Percentiles rank a stretch among this genome's conserved stretches.
Evolutionary conservation across 2,113 vertebrate species (phyloP).

Genomic region (Merops nubicus): DNA sequence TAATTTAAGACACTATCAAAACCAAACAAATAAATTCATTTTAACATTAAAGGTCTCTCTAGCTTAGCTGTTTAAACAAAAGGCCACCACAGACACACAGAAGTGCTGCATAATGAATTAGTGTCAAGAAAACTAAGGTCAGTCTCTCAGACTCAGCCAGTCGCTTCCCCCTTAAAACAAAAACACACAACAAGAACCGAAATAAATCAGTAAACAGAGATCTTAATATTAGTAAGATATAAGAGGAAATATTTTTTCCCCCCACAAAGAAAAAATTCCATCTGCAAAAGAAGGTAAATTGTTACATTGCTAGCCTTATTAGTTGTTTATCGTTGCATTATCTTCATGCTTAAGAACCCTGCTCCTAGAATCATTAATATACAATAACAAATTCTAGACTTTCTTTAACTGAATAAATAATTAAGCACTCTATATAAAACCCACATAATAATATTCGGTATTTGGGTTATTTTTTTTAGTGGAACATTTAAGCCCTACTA

Average conservation of each 20-base stretch:
- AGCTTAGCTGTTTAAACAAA: not conserved
- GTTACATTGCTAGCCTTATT: not conserved
- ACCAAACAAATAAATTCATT: not conserved
- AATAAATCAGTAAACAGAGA: not conserved
- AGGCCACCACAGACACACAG: not conserved
- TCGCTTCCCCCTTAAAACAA: not conserved
- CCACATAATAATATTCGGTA: not conserved
- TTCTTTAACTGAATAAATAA: not conserved
- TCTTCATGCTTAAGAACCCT: not conserved
- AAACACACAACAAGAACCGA: not conserved
- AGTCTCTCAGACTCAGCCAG: not conserved
- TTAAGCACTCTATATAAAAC: not conserved
- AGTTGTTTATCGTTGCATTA: not conserved
- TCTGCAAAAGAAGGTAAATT: not conserved
- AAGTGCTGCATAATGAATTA: not conserved
- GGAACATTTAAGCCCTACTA: not conserved
- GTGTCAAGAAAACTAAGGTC: not conserved
- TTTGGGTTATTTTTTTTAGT: constrained; percentile 13
- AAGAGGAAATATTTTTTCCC: not conserved
- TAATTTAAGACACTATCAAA: not conserved
- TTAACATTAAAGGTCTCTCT: not conserved
- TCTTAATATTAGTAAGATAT: not conserved
- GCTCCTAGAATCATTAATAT: not conserved
- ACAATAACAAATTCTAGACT: not conserved
- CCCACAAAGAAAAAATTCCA: not conserved